A percentile compares a stretch with the other conserved stretches of the same genome.
phyloP scores from a whole-genome alignment of 2,113 vertebrate species.

The Neomonachus schauinslandi region DNA sequence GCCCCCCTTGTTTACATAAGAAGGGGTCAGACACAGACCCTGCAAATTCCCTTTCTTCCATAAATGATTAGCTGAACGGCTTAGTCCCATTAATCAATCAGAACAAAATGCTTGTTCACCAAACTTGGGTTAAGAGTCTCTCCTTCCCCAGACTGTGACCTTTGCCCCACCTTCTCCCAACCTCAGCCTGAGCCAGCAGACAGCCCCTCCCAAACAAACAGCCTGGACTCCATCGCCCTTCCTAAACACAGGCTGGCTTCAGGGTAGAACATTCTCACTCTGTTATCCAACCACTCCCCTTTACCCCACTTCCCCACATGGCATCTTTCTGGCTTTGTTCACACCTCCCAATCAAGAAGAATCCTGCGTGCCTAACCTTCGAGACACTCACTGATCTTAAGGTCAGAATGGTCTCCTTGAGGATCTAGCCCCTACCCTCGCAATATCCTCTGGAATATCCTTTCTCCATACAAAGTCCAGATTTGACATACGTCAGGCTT shows the following conservation, averaged over 20 bases:
- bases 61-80: not conserved
- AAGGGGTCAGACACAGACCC: not conserved
- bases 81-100: not conserved
- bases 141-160: not conserved
- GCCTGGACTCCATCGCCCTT: too few species aligned
- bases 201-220: not conserved
- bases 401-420: not conserved
- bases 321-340: not conserved
- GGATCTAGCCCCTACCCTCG: not conserved
- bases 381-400: rapidly evolving
- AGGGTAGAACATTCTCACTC: not conserved
- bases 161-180: not conserved
- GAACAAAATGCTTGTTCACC: not conserved
- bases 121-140: not conserved
- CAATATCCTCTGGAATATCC: too few species aligned
- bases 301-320: rapidly evolving
- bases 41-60: not conserved
- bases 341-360: not conserved
- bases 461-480: not conserved
- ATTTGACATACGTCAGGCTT: not conserved
- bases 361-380: not conserved
- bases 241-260: not conserved
- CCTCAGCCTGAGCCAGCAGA: not conserved
- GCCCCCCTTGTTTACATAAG: rapidly evolving
- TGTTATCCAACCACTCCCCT: rapidly evolving